Evolutionary conservation across 2,797 vertebrate genomes (phyloP), one percentile per base, ranked within the genome.

Genomic region (Neomorphus geoffroyi): DNA sequence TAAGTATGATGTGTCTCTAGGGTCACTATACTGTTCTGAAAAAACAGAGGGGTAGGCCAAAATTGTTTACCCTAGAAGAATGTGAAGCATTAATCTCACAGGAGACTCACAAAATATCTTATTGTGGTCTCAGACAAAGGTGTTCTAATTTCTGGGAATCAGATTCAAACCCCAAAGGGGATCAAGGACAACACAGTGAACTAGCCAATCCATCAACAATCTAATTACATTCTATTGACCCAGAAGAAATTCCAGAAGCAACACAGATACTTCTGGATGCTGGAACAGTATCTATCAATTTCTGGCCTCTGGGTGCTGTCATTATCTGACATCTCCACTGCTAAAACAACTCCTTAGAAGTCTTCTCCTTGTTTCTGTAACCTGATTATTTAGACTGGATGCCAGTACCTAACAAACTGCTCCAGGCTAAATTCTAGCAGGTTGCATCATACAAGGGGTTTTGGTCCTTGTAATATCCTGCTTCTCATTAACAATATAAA

Each of bases 241-340:
- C 50, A 93, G 43, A 80, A 86, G 41, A 89, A 92, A 96, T 92
- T 86, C 66, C 74, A 88, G 86, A 86, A 95, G 54, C n/a, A 71
- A 2, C 33, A 84, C 43, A 82, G 67, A 62, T 54, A 81, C 67
- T 58, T 78, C 56, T 89, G 83, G 80, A 88, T 83, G 30, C 50
- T 66, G 67, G 73, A 91, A 79, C 8, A 56, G 27, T 43, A 50
- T 60, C 84, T 86, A 56, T 73, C 86, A 95, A 61, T 72, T 92
- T 72, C 64, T 95, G 57, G 61, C 50, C 82, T 88, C 81, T 83
- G 84, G 41, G 56, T 51, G 65, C 78, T 95, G 91, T 94, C 79
- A 80, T 75, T 78, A 71, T 19, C 50, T 94, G 92, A 80, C 66
- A 79, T 72, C 45, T 80, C 32, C 73, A 80, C 54, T 78, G 69